A percentile compares a stretch with the other conserved stretches of the same genome.
These are phyloP conservation scores for Mechanitis mazaeus DNA, from an alignment of 2,888 invertebrate species.

Conservation along the genomic window DNA sequence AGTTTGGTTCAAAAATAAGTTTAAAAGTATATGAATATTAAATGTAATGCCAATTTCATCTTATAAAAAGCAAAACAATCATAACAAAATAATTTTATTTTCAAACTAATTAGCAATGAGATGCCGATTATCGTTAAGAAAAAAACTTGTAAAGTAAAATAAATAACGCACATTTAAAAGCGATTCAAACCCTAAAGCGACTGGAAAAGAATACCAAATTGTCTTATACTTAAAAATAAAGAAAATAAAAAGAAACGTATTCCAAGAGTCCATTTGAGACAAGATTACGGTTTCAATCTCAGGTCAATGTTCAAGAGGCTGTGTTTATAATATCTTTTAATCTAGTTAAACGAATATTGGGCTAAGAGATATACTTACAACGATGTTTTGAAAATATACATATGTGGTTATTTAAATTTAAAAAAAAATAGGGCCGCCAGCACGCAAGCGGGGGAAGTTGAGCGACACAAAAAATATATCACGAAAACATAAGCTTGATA, in stretches of 20 bases:
- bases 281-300: slow-evolving; percentile 25
- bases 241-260: slow-evolving; percentile 16
- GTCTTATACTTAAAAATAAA: slow-evolving; percentile 11
- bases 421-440: too few relatives aligned
- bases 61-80: too few relatives aligned
- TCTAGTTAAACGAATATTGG: slow-evolving; percentile 12
- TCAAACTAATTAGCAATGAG: too few relatives aligned
- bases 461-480: too few relatives aligned
- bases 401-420: too few relatives aligned
- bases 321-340: slow-evolving; percentile 27
- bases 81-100: too few relatives aligned
- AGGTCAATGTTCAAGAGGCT: slow-evolving; percentile 21
- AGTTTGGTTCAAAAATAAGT: too few relatives aligned
- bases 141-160: not conserved
- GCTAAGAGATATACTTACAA: not conserved
- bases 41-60: too few relatives aligned
- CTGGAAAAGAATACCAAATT: not conserved
- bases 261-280: slow-evolving; percentile 18
- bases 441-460: too few relatives aligned
- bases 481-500: too few relatives aligned
- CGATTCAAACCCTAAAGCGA: not conserved
- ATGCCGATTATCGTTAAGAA: not conserved
- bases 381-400: too few relatives aligned
- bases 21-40: too few relatives aligned
- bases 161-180: not conserved